Evolutionary conservation across 2,888 invertebrate genomes (phyloP), one percentile per base, ranked within the genome.

Genomic region (Clistopyga incitator): DNA sequence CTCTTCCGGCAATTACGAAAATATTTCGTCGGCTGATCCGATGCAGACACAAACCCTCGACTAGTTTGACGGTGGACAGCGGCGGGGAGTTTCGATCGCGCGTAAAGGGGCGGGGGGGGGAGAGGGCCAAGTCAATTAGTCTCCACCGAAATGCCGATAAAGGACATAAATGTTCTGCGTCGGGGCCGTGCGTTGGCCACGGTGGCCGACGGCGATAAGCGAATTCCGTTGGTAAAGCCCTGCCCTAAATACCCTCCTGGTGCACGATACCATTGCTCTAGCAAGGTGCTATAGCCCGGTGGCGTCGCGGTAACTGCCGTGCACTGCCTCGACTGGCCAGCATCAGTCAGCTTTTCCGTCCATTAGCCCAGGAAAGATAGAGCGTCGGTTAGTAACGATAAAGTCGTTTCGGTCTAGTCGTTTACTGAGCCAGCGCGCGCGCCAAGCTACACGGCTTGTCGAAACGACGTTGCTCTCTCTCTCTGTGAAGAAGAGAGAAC

Each of bases 141-240:
- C 70, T 23, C 52, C 71, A 29, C 61, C 77, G 80, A 84, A 84
- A 79, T 78, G 83, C 76, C 81, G 83, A 83, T 84, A 79, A 86
- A 82, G 72, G 78, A 82, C 67, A 64, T 72, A 82, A 75, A 76
- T 84, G 68, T 61, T 52, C 67, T 18, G 70, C 38, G 34, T 42
- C 56, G 64, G 45, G 13, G 54, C 2, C 52, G 70, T 54, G 23
- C 10, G 59, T 67, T 29, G 71, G 38, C 47, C 76, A 65, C 75
- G 64, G 56, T 79, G 70, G 82, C 42, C 75, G 23, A 61, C 34
- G 74, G 59, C 61, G 85, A 84, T 84, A 84, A 84, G 81, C 67
- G 81, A 81, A 83, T 81, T 72, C 64, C 83, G 61, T 78, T 83
- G 18, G 65, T 50, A 78, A 78, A 77, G 67, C 77, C 70, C 38